Conservation (phyloP, 2,113 vertebrate genomes). For the Hippopotamus amphibius region DNA sequence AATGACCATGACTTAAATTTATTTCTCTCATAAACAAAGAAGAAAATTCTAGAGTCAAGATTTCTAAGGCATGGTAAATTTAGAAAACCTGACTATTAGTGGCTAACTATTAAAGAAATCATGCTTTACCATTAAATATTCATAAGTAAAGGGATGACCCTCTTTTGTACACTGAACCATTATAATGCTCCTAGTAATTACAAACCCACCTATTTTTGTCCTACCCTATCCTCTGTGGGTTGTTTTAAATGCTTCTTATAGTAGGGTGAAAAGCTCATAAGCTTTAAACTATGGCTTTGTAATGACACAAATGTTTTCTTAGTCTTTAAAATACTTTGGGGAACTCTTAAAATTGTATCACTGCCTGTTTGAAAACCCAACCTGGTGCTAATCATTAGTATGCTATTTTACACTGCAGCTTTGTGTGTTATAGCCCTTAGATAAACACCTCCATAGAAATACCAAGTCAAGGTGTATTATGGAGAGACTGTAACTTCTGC, state of each 20-base stretch:
- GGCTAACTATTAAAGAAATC: constrained; percentile 47
- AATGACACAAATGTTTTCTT: constrained; percentile 66
- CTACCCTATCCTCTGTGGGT: constrained; percentile 45
- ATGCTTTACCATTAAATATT: constrained; percentile 53
- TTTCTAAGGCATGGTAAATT: neutral
- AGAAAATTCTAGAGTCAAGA: neutral
- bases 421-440: constrained; percentile 39
- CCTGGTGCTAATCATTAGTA: constrained; percentile 63
- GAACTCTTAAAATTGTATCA: constrained; percentile 70
- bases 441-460: constrained; percentile 11
- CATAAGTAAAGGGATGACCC: neutral
- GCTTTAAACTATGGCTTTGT: constrained; percentile 69
- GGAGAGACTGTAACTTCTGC: neutral
- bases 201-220: neutral
- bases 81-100: neutral
- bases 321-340: constrained; percentile 67
- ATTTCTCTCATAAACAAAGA: neutral
- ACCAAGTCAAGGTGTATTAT: neutral
- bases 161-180: constrained; percentile 30
- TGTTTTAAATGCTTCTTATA: constrained; percentile 64
- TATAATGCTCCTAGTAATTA: constrained; percentile 54
- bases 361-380: constrained; percentile 65
- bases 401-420: constrained; percentile 21
- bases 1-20: neutral
- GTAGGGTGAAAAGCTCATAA: constrained; percentile 61